Base-by-base conservation (phyloP, 2,113 vertebrate species). In the Notarius quadriscutis region DNA sequence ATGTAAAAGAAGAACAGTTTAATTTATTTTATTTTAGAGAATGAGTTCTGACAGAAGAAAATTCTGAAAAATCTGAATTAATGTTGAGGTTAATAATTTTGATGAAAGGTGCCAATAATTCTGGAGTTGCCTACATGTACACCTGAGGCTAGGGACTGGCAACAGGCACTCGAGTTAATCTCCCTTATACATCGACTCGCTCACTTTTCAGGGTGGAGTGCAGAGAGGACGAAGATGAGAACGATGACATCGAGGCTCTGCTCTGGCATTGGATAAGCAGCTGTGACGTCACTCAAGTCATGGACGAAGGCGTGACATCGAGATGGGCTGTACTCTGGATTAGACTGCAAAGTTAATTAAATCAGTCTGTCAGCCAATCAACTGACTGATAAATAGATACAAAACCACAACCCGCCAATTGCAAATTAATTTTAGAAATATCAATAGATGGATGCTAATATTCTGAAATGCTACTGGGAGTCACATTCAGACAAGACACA, bases 201-300 rank as follows among this genome's bases (percentile, higher is more conserved):
- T 92, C 95, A 99, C 98, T 97, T 99, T 90, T 97, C 93, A 41
- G 98, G 98, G 92, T 96, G 96, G 92, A 99, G 87, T 0, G 98
- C 96, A 25, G 98, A 99, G 62, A 99, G 96, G 84, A 99, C 98
- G 91, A 99, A 99, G 92, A 99, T 98, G 79, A 99, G 96, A 89
- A 99, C 96, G 27, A 99, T 93, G 89, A 98, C 88, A 34, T 99
- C 97, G 50, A 99, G 95, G 89, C 94, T 97, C 86, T 92, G 93
- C 0, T 95, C 90, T 5, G 97, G 97, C 90, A 99, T 48, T 2
- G 98, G 97, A 91, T 96, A 98, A 81, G 90, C 89, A 63, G 94
- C 93, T 67, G 93, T 94, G 78, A 92, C 95, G 51, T 97, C 94
- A 89, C 97, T 98, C 82, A 98, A 91, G 91, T 99, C 97, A 0